phyloP scores from a whole-genome alignment of 2,113 vertebrate genomes.

The Odontesthes bonariensis region DNA sequence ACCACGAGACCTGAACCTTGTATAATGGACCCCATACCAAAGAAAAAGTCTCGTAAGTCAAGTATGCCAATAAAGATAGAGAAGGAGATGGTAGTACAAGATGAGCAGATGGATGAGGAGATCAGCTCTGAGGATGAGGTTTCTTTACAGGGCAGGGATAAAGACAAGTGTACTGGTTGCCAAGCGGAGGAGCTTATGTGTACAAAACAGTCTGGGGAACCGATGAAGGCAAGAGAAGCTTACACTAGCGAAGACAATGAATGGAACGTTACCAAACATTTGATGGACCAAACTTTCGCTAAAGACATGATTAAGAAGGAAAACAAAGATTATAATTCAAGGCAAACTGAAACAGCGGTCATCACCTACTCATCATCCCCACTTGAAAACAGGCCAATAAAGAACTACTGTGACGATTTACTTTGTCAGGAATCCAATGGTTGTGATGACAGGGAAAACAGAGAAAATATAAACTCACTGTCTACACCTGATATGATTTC shows the following conservation, averaged over 20 bases:
- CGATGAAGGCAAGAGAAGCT: constrained; percentile 5
- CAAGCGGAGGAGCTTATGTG: constrained; percentile 50
- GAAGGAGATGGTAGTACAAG: constrained; percentile 86
- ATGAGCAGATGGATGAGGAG: constrained; percentile 76
- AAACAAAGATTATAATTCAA: constrained; percentile 72
- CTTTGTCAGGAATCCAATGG: constrained; percentile 52
- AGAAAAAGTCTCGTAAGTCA: constrained; percentile 99
- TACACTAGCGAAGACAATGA: constrained; percentile 28
- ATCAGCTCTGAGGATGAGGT: constrained; percentile 88
- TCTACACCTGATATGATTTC: constrained; percentile 64
- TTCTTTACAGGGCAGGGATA: constrained; percentile 78
- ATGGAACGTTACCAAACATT: constrained; percentile 25
- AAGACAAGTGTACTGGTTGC: constrained; percentile 59
- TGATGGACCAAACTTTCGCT: constrained; percentile 23
- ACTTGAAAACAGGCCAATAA: constrained; percentile 63
- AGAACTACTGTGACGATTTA: constrained; percentile 67
- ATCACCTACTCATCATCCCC: constrained; percentile 61
- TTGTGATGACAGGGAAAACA: constrained; percentile 64
- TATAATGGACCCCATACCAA: constrained; percentile 86
- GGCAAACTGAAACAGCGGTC: constrained; percentile 58
- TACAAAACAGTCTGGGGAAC: constrained; percentile 49
- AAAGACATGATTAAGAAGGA: constrained; percentile 22
- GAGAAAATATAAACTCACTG: constrained; percentile 42
- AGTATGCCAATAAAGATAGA: constrained; percentile 99
- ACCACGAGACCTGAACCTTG: constrained; percentile 76